Percentiles rank a stretch among this genome's conserved stretches.
phyloP scores from a whole-genome alignment of 2,797 vertebrate species.

The Rhinogobio ventralis region DNA sequence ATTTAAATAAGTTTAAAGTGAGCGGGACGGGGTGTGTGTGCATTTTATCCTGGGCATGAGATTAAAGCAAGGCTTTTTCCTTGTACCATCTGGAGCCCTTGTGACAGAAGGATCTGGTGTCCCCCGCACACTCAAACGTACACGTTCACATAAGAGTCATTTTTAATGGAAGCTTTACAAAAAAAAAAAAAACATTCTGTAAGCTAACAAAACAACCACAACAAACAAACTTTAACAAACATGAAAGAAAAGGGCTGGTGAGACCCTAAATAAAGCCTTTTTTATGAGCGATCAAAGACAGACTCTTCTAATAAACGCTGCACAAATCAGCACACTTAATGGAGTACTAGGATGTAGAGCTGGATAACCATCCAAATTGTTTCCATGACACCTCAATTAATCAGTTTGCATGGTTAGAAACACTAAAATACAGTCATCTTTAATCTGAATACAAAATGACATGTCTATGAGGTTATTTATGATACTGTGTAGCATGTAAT shows the following conservation, averaged over 20 bases:
- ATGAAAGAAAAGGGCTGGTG: slow-evolving; percentile 27
- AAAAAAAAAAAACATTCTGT: background rate
- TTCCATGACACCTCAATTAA: slow-evolving; percentile 15
- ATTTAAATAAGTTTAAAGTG: slow-evolving; percentile 5
- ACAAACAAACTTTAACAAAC: background rate
- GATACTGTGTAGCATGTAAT: slow-evolving; percentile 12
- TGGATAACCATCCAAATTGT: background rate
- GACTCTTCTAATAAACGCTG: slow-evolving; percentile 1
- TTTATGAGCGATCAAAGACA: slow-evolving; percentile 10
- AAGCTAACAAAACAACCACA: slow-evolving; percentile 17
- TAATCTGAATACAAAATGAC: background rate
- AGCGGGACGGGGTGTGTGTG: slow-evolving; percentile 15
- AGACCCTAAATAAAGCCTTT: slow-evolving; percentile 1
- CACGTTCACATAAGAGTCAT: slow-evolving; percentile 16
- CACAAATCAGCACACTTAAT: background rate
- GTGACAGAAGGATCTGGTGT: slow-evolving; percentile 70
- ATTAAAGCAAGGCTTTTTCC: slow-evolving; percentile 77
- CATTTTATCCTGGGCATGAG: slow-evolving; percentile 65
- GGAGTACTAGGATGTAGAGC: background rate
- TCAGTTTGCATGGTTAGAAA: background rate
- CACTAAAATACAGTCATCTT: background rate
- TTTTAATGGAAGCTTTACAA: slow-evolving; percentile 5
- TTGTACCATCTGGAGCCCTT: slow-evolving; percentile 76
- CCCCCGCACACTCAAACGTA: slow-evolving; percentile 35
- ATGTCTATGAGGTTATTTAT: slow-evolving; percentile 23